Conservation (phyloP, 2,888 invertebrate genomes). For the Tetragnatha montana region DNA sequence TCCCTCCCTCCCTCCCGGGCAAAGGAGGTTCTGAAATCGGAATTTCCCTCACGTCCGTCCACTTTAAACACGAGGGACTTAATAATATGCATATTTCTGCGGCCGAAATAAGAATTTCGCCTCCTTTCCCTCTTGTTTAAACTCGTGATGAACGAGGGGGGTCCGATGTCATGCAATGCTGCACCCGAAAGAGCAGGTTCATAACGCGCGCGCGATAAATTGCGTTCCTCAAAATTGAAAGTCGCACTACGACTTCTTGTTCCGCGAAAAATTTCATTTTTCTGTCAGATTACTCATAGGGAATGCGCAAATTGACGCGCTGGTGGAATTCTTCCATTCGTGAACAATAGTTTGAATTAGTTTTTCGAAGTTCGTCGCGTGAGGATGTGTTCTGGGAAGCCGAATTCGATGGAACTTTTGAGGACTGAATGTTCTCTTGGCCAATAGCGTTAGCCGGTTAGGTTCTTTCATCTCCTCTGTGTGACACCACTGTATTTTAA, state of each 20-base stretch:
- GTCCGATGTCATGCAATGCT: background rate
- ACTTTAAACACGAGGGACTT: conserved; percentile 20
- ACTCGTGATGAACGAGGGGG: background rate
- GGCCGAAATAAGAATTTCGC: background rate
- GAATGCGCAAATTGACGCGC: background rate
- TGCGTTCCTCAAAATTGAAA: background rate
- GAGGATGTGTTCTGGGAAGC: background rate
- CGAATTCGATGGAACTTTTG: background rate
- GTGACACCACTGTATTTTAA: too few species aligned
- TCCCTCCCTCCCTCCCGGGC: background rate
- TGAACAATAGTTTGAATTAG: background rate
- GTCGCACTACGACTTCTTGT: background rate
- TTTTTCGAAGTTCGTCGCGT: background rate
- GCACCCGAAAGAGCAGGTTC: background rate
- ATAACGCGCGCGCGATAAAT: background rate
- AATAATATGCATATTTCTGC: conserved; percentile 33
- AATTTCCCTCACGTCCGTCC: conserved; percentile 8
- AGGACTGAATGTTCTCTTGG: too few species aligned
- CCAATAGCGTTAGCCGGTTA: too few species aligned
- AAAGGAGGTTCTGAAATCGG: background rate
- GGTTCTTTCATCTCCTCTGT: too few species aligned
- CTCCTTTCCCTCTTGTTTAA: background rate
- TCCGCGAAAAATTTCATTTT: background rate
- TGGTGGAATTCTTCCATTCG: background rate
- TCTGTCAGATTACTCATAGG: background rate